These are phyloP conservation scores for Autographa pulchrina DNA, from an alignment of 2,888 invertebrate genomes.

Conservation along the genomic window DNA sequence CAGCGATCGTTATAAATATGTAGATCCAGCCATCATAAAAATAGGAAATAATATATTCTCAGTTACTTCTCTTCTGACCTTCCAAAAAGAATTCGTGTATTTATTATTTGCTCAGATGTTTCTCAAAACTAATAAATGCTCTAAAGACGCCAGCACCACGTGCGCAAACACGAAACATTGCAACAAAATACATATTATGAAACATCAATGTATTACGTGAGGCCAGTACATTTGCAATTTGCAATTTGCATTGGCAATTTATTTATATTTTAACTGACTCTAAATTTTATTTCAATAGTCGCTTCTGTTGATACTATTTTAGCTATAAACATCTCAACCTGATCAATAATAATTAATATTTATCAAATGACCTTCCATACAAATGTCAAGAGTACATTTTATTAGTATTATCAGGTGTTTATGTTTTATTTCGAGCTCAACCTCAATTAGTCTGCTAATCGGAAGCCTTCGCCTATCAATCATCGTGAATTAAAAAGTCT, in stretches of 20 bases:
- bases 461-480: conserved; percentile 57
- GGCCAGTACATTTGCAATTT: conserved; percentile 10
- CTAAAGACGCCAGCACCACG: conserved; percentile 15
- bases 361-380: conserved; percentile 35
- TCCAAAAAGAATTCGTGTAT: conserved; percentile 2
- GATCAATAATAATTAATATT: conserved; percentile 16
- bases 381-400: conserved; percentile 53
- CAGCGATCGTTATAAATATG: not conserved
- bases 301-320: conserved; percentile 24
- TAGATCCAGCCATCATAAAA: not conserved
- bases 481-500: conserved; percentile 51
- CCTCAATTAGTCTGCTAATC: conserved; percentile 45
- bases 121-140: not conserved
- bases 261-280: conserved; percentile 16
- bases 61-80: not conserved
- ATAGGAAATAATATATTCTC: not conserved
- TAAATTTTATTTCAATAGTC: conserved; percentile 30
- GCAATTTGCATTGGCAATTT: not conserved
- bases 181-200: conserved; percentile 28
- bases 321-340: conserved; percentile 9
- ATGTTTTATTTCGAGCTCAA: conserved; percentile 39
- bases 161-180: conserved; percentile 35
- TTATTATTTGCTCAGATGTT: conserved; percentile 17
- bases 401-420: conserved; percentile 21
- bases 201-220: conserved; percentile 25